Evolutionary conservation across 2,888 invertebrate genomes (phyloP).

Genomic region (Ichneumon xanthorius): DNA sequence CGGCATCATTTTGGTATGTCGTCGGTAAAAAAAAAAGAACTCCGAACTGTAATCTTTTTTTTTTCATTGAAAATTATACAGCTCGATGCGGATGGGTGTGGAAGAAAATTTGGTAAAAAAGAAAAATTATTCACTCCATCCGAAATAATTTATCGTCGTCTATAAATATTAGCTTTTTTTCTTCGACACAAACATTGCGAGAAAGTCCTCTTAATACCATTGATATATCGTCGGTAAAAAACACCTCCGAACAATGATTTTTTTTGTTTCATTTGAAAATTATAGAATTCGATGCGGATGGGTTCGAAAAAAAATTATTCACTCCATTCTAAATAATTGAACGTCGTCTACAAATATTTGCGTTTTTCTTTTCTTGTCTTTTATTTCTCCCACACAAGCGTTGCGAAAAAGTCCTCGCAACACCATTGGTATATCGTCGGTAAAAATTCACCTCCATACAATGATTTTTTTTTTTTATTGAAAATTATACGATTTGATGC

Average conservation of each 20-base stretch:
- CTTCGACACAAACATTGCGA: slow-evolving; percentile 8
- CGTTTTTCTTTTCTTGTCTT: slow-evolving; percentile 7
- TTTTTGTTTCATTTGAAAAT: slow-evolving; percentile 31
- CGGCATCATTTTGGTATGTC: slow-evolving; percentile 26
- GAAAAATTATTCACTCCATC: slow-evolving; percentile 32
- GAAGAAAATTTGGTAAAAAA: slow-evolving; percentile 49
- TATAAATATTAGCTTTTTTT: not conserved
- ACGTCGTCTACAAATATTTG: no score
- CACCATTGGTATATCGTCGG: slow-evolving; percentile 35
- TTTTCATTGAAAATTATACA: slow-evolving; percentile 45
- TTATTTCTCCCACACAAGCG: slow-evolving; percentile 6
- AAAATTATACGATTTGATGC: slow-evolving; percentile 59
- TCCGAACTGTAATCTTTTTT: slow-evolving; percentile 20
- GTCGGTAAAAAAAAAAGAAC: slow-evolving; percentile 43
- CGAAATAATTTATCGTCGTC: slow-evolving; percentile 3
- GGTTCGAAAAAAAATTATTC: slow-evolving; percentile 26
- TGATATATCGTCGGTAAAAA: slow-evolving; percentile 31
- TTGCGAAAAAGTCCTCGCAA: slow-evolving; percentile 29
- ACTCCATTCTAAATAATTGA: slow-evolving; percentile 9
- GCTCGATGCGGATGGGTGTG: slow-evolving; percentile 45
- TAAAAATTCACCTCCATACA: slow-evolving; percentile 29
- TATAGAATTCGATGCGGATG: slow-evolving; percentile 56
- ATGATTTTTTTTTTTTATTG: slow-evolving; percentile 22
- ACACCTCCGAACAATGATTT: slow-evolving; percentile 27
- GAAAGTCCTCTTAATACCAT: slow-evolving; percentile 18